Evolutionary conservation across 2,797 vertebrate species (phyloP).

Genomic region (Bradypodion ventrale): DNA sequence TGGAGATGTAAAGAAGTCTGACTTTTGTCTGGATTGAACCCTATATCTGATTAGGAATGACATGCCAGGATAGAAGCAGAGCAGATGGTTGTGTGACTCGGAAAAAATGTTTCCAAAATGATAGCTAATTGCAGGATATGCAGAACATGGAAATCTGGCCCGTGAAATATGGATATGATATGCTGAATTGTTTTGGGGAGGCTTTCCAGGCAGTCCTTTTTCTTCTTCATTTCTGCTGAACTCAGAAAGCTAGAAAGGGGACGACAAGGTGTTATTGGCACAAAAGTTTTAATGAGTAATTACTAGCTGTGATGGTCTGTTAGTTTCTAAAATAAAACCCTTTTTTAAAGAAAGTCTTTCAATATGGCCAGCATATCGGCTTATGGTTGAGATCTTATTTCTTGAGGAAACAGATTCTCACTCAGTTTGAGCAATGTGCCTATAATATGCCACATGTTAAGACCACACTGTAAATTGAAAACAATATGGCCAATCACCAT

Average conservation of each 20-base stretch:
- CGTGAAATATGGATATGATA: background rate
- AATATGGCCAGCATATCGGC: background rate
- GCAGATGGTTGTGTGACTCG: background rate
- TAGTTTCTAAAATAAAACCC: conserved; percentile 23
- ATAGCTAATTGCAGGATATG: conserved; percentile 5
- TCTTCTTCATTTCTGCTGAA: conserved; percentile 32
- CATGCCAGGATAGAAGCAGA: background rate
- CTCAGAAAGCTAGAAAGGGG: conserved; percentile 31
- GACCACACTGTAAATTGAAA: background rate
- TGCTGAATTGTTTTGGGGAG: background rate
- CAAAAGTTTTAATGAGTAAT: conserved; percentile 31
- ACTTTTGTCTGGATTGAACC: background rate
- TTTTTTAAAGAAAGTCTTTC: background rate
- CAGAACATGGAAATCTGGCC: background rate
- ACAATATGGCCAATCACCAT: background rate
- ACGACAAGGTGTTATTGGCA: background rate
- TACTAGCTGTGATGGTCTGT: conserved; percentile 22
- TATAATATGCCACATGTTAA: background rate
- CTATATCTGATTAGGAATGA: background rate
- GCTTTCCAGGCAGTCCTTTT: conserved; percentile 24
- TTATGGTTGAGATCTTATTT: background rate
- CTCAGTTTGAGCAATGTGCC: background rate
- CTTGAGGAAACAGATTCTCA: background rate
- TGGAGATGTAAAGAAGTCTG: background rate
- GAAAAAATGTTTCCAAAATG: background rate